A percentile compares a stretch with the other conserved stretches of the same genome.
Evolutionary conservation across 2,888 invertebrate genomes (phyloP).

Genomic region (Apotomis turbidana): DNA sequence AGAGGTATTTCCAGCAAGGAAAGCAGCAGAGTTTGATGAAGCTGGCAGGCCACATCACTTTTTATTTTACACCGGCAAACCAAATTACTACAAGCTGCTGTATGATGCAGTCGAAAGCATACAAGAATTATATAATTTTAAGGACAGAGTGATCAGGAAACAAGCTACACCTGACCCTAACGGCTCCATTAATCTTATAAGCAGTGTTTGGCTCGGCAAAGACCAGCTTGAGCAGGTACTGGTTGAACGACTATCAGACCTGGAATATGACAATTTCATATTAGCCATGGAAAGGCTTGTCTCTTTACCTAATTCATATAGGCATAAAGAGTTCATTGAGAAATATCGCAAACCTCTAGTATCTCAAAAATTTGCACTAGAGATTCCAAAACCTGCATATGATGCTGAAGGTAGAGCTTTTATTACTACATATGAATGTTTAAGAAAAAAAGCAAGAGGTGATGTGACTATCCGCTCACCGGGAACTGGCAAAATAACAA

Average conservation of each 20-base stretch:
- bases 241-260: conserved; percentile 87
- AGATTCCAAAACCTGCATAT: conserved; percentile 87
- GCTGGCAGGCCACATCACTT: conserved; percentile 95
- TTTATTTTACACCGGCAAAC: conserved; percentile 95
- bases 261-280: conserved; percentile 89
- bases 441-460: conserved; percentile 88
- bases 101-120: conserved; percentile 90
- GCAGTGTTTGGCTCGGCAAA: conserved; percentile 86
- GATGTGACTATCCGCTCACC: conserved; percentile 91
- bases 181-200: conserved; percentile 72
- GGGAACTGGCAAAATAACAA: conserved; percentile 91
- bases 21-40: conserved; percentile 95
- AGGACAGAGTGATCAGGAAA: conserved; percentile 87
- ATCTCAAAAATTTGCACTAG: conserved; percentile 82
- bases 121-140: conserved; percentile 86
- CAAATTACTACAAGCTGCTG: conserved; percentile 92
- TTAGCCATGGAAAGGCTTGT: conserved; percentile 88
- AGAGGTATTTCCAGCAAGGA: conserved; percentile 91
- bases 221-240: conserved; percentile 85
- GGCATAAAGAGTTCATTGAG: conserved; percentile 88
- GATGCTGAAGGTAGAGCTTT: conserved; percentile 88
- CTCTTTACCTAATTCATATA: conserved; percentile 88
- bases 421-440: conserved; percentile 88
- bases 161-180: conserved; percentile 85
- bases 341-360: conserved; percentile 86